Evolutionary conservation across 1,140 invertebrate genomes (phyloP).

Genomic region (Drosophila lacteicornis): DNA sequence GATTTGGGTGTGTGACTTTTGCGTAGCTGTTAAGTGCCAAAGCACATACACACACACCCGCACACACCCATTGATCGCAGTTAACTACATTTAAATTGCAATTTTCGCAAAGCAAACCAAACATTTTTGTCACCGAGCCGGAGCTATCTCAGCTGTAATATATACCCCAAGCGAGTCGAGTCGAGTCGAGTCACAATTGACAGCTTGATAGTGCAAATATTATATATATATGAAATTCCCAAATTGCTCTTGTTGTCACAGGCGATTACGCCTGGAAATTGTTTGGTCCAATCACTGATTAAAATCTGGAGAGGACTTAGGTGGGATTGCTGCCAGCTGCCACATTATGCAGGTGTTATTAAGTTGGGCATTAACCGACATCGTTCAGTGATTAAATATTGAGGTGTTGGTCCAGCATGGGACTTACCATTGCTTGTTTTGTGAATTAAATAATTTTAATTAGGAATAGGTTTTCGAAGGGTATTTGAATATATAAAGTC

Average conservation of each 20-base stretch:
- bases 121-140: constrained; percentile 9
- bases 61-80: constrained; percentile 7
- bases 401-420: no score
- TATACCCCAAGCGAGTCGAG: neutral
- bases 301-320: neutral
- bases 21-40: constrained; percentile 22
- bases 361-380: neutral
- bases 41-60: constrained; percentile 18
- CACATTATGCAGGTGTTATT: neutral
- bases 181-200: constrained; percentile 6
- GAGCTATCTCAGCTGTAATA: constrained; percentile 13
- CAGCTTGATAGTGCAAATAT: constrained; percentile 18
- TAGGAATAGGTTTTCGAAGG: no score
- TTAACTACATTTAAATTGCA: constrained; percentile 59
- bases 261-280: constrained; percentile 15
- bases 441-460: no score
- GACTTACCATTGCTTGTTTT: no score
- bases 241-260: constrained; percentile 16
- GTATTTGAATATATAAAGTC: no score
- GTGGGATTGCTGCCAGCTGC: neutral
- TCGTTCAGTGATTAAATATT: no score
- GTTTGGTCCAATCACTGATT: constrained; percentile 21
- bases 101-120: constrained; percentile 52
- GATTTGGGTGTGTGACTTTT: constrained; percentile 15
- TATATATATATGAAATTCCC: constrained; percentile 8